Conservation (phyloP, 1,140 invertebrate genomes). For the Drosophila kurseongensis region DNA sequence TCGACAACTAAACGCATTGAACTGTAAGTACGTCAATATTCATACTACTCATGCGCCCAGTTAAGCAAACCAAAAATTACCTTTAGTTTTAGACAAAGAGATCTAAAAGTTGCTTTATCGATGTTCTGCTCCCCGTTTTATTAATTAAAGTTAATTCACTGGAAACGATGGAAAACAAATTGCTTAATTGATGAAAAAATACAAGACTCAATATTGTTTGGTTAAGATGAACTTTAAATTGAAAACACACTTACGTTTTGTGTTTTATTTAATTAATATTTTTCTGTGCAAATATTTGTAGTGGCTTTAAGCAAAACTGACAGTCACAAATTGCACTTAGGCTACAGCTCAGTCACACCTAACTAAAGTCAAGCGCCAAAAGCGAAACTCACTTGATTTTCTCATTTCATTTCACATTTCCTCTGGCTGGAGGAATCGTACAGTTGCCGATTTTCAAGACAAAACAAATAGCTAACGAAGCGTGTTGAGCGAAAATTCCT, state of each 20-base stretch:
- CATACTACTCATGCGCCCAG: slow-evolving; percentile 66
- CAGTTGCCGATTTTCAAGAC: slow-evolving; percentile 52
- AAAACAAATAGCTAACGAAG: slow-evolving; percentile 70
- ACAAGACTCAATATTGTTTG: neutral
- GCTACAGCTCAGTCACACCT: slow-evolving; percentile 6
- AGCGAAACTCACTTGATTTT: slow-evolving; percentile 43
- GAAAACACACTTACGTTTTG: neutral
- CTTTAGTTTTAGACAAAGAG: slow-evolving; percentile 21
- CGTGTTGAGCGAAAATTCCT: slow-evolving; percentile 61
- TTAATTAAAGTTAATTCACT: slow-evolving; percentile 22
- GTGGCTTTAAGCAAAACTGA: slow-evolving; percentile 8
- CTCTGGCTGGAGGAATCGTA: slow-evolving; percentile 9
- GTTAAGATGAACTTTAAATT: neutral
- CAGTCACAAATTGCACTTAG: slow-evolving; percentile 11
- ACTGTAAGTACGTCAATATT: slow-evolving; percentile 51
- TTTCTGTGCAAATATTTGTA: slow-evolving; percentile 8
- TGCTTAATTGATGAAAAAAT: slow-evolving; percentile 2
- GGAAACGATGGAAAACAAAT: slow-evolving; percentile 12
- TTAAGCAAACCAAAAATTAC: slow-evolving; percentile 50
- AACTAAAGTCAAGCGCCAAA: slow-evolving; percentile 40
- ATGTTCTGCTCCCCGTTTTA: slow-evolving; percentile 2
- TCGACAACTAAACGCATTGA: slow-evolving; percentile 62
- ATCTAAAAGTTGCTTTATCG: slow-evolving; percentile 12
- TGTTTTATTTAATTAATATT: slow-evolving; percentile 8
- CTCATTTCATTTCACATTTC: slow-evolving; percentile 62